A percentile compares a stretch with the other conserved stretches of the same genome.
Conservation (phyloP, 2,797 vertebrate genomes). For the Scyliorhinus canicula region DNA sequence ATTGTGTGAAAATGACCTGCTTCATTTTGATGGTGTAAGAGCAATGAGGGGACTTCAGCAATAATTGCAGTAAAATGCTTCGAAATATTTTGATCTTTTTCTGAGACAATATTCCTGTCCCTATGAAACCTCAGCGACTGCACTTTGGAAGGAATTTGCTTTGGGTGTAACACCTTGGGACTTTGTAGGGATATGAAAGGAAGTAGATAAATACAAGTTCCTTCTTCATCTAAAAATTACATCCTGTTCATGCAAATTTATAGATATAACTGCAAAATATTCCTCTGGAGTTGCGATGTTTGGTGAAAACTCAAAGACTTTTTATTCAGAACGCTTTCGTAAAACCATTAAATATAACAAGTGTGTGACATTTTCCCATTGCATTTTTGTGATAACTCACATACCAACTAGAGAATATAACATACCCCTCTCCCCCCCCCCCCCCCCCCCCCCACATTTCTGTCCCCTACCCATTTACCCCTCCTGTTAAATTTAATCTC, state of each 20-base stretch:
- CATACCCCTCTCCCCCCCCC: background rate
- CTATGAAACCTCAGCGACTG: background rate
- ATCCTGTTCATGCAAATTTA: background rate
- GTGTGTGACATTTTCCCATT: background rate
- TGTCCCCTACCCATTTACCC: no score
- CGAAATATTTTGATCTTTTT: no score
- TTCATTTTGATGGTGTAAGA: background rate
- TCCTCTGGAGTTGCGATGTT: background rate
- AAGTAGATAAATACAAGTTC: background rate
- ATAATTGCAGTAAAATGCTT: background rate
- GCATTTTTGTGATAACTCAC: background rate
- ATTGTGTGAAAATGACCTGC: background rate
- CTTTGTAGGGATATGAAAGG: background rate
- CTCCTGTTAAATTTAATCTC: no score
- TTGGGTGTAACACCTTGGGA: background rate
- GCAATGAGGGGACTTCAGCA: background rate
- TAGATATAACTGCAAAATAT: background rate
- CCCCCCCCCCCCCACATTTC: no score
- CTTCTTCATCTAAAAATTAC: background rate
- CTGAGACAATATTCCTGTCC: background rate
- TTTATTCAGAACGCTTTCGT: background rate
- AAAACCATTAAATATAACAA: background rate
- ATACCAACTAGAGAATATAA: background rate
- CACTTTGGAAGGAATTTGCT: background rate
- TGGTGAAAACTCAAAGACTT: background rate